phyloP scores from a whole-genome alignment of 2,888 invertebrate species.

The Dryococelus australis region DNA sequence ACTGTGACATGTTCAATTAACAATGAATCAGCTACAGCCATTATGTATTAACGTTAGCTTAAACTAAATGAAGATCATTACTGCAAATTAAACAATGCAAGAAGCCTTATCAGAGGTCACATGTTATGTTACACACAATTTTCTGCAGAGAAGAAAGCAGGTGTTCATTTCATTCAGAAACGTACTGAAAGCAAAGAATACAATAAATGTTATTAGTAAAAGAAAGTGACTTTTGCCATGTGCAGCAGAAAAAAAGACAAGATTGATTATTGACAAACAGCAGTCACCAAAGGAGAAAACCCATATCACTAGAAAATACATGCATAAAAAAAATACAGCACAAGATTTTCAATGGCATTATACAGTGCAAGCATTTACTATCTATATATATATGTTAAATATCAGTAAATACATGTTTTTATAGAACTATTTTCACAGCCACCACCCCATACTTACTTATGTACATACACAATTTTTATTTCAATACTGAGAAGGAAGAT shows the following conservation, averaged over 20 bases:
- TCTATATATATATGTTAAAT: neutral
- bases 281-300: no score
- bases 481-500: neutral
- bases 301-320: neutral
- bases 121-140: neutral
- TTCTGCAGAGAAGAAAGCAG: neutral
- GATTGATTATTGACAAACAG: neutral
- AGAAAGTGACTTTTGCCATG: neutral
- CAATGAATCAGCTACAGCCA: no score
- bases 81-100: neutral
- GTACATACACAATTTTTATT: no score
- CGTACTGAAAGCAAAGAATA: conserved; percentile 7
- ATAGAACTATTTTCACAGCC: no score
- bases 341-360: neutral
- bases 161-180: neutral
- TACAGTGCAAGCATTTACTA: neutral
- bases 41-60: neutral
- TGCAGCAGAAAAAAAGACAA: neutral
- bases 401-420: neutral
- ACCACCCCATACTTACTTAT: no score
- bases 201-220: neutral
- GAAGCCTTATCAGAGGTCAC: neutral
- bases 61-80: neutral
- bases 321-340: neutral
- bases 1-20: no score